A percentile compares a stretch with the other conserved stretches of the same genome.
Conservation (phyloP, 2,888 invertebrate genomes). For the Hecatera dysodea region DNA sequence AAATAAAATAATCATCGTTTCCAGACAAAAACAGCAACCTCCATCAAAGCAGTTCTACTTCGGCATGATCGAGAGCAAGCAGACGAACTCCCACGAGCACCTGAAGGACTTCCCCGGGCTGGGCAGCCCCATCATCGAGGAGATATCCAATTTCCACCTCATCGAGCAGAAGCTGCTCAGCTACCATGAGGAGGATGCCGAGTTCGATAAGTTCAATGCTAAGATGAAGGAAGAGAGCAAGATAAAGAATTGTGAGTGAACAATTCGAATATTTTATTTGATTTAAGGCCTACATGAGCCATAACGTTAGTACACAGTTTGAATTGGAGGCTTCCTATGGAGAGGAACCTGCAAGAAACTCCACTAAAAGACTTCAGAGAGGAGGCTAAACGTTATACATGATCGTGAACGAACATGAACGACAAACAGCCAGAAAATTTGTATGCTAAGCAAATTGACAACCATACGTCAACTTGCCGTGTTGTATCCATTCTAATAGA, state of each 20-base stretch:
- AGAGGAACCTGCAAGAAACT: too few relatives aligned
- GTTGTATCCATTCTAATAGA: too few relatives aligned
- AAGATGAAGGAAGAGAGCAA: slow-evolving; percentile 83
- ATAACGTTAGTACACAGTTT: too few relatives aligned
- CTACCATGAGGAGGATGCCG: slow-evolving; percentile 84
- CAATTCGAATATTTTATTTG: too few relatives aligned
- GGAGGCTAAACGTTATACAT: too few relatives aligned
- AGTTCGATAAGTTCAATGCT: slow-evolving; percentile 85
- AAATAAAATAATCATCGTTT: too few relatives aligned
- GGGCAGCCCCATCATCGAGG: slow-evolving; percentile 87
- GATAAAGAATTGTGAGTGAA: slow-evolving; percentile 79
- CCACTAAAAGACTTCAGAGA: not conserved
- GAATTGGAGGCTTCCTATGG: too few relatives aligned
- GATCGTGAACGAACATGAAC: too few relatives aligned
- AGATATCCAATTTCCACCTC: slow-evolving; percentile 85
- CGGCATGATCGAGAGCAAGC: slow-evolving; percentile 93
- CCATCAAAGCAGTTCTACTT: slow-evolving; percentile 93
- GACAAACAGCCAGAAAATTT: too few relatives aligned
- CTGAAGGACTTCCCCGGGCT: slow-evolving; percentile 87
- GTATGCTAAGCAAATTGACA: too few relatives aligned
- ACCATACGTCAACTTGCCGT: too few relatives aligned
- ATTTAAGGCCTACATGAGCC: too few relatives aligned
- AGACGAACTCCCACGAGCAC: slow-evolving; percentile 78
- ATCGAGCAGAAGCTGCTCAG: slow-evolving; percentile 86
- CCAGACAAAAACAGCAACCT: slow-evolving; percentile 77